Evolutionary conservation across 2,797 vertebrate genomes (phyloP).

Genomic region (Mionectes olivaceus): DNA sequence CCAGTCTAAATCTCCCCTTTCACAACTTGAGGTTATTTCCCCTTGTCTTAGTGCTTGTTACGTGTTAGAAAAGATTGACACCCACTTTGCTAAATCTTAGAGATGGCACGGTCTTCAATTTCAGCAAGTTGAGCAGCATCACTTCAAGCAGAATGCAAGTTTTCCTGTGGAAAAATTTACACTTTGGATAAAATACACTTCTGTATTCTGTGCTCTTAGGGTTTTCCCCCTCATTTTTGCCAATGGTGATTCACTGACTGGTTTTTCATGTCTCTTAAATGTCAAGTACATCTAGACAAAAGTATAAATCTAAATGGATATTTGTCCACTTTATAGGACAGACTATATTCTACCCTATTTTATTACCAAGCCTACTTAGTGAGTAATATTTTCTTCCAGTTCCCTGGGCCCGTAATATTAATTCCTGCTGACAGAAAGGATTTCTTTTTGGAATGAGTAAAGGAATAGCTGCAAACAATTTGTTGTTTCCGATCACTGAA

Average conservation of each 20-base stretch:
- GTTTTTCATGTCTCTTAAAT: background rate
- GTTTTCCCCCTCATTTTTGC: background rate
- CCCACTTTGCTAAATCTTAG: rapidly evolving
- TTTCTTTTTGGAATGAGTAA: background rate
- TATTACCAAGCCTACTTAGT: background rate
- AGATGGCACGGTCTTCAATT: background rate
- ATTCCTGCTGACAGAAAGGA: background rate
- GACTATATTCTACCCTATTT: background rate
- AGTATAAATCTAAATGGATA: background rate
- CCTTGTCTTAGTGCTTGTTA: background rate
- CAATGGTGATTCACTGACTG: background rate
- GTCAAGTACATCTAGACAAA: background rate
- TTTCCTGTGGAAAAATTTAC: background rate
- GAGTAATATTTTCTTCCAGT: background rate
- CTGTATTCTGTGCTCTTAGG: no score
- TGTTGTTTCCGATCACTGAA: background rate
- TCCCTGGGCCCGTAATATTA: background rate
- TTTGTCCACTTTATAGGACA: background rate
- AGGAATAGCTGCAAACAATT: background rate
- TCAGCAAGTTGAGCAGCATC: background rate
- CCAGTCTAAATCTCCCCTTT: background rate
- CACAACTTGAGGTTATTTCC: background rate
- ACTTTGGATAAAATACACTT: background rate
- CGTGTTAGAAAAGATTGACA: background rate
- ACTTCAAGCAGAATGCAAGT: background rate